phyloP scores from a whole-genome alignment of 2,888 invertebrate species.

The Pyralis farinalis region DNA sequence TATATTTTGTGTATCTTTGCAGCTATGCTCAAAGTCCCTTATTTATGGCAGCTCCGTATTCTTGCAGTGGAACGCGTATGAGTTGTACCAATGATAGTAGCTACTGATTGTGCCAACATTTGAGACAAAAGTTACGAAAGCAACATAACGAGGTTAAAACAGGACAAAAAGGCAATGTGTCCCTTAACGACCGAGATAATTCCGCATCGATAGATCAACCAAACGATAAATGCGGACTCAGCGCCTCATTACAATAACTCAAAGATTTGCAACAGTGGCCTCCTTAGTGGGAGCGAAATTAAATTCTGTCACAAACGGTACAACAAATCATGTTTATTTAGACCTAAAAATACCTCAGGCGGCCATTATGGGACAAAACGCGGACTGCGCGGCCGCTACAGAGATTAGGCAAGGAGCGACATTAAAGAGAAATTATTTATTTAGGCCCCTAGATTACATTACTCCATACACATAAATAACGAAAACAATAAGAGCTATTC shows the following conservation, averaged over 20 bases:
- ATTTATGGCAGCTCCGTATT: no score
- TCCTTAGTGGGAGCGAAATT: slow-evolving; percentile 57
- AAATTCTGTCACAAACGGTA: slow-evolving; percentile 75
- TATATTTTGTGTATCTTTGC: no score
- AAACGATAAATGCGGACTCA: slow-evolving; percentile 41
- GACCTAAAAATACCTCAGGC: slow-evolving; percentile 79
- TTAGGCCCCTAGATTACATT: slow-evolving; percentile 81
- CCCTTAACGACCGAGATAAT: no score
- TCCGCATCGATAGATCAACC: slow-evolving; percentile 15
- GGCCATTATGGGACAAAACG: slow-evolving; percentile 70
- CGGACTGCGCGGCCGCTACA: slow-evolving; percentile 63
- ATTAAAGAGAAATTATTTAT: slow-evolving; percentile 81
- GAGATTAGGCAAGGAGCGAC: slow-evolving; percentile 80
- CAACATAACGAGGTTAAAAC: no score
- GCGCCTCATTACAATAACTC: slow-evolving; percentile 70
- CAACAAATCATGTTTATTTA: slow-evolving; percentile 81
- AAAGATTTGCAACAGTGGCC: slow-evolving; percentile 66
- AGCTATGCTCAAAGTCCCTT: no score
- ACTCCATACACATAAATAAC: slow-evolving; percentile 81
- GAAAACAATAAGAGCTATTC: slow-evolving; percentile 81
- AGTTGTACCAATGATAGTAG: no score
- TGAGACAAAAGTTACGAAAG: no score
- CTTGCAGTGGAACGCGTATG: no score
- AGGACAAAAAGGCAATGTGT: no score
- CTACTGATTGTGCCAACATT: no score